Percentiles rank a stretch among this genome's conserved stretches.
Conservation (phyloP, 2,113 vertebrate species). For the Arizona elegans region DNA sequence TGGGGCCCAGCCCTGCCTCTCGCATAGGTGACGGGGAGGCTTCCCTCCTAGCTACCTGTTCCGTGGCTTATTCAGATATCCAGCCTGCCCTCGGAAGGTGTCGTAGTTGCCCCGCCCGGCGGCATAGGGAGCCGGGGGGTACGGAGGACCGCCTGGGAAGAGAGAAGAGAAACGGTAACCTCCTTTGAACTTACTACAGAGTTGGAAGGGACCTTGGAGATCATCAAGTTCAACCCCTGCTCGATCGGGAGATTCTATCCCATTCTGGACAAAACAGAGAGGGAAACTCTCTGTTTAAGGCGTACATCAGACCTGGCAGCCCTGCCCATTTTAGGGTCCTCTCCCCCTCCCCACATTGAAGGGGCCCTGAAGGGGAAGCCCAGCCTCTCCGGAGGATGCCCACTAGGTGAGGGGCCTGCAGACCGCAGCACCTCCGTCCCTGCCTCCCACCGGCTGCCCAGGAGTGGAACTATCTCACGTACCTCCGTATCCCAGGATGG, state of each 20-base stretch:
- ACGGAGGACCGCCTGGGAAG: constrained; percentile 75
- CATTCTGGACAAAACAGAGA: not conserved
- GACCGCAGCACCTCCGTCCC: no score
- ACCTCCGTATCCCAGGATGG: constrained; percentile 87
- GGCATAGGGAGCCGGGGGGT: constrained; percentile 85
- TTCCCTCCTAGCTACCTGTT: constrained; percentile 74
- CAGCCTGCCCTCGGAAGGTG: constrained; percentile 84
- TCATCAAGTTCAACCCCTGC: no score
- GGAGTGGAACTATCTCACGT: constrained; percentile 20
- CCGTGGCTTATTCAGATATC: constrained; percentile 85
- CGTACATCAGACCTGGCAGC: no score
- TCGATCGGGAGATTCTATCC: no score
- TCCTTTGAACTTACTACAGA: not conserved
- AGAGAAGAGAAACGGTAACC: not conserved
- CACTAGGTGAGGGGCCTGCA: not conserved
- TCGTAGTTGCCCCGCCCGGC: constrained; percentile 86
- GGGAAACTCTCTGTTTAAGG: not conserved
- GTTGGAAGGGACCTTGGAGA: no score
- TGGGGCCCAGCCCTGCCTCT: not conserved
- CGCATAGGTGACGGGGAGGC: not conserved
- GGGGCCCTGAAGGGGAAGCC: not conserved
- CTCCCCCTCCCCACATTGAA: no score
- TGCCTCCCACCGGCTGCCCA: not conserved
- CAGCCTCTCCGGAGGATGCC: not conserved
- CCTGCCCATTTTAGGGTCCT: no score